These are phyloP conservation scores for Cynopterus brachyotis DNA, from an alignment of 2,113 vertebrate species.

Conservation along the genomic window DNA sequence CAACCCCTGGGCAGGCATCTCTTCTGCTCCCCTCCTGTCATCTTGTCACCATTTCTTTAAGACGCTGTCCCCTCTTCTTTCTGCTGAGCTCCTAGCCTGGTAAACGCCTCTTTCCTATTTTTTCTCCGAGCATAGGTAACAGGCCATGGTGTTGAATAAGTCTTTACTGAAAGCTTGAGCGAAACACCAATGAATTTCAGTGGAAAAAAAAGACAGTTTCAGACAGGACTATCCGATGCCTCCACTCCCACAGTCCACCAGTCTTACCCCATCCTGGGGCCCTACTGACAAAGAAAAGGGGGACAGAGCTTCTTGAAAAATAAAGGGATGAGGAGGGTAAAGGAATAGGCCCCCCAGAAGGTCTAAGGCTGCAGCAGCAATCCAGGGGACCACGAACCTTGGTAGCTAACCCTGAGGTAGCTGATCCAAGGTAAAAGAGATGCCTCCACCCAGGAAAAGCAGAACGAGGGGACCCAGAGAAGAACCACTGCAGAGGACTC, in stretches of 20 bases:
- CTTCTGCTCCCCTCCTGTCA: neutral
- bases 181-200: neutral
- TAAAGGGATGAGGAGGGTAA: neutral
- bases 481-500: neutral
- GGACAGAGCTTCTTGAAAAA: neutral
- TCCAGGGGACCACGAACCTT: neutral
- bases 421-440: neutral
- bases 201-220: neutral
- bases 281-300: neutral
- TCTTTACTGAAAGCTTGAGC: neutral
- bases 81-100: too few relatives aligned
- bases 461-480: neutral
- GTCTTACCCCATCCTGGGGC: neutral
- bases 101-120: neutral
- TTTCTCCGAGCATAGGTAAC: neutral
- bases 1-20: accelerated
- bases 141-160: neutral
- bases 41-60: neutral
- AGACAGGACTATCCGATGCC: too few relatives aligned
- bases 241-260: neutral
- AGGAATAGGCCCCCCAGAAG: neutral
- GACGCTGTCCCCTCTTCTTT: neutral
- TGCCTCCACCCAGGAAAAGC: neutral
- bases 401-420: neutral
- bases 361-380: accelerated